These are phyloP conservation scores for Xyrichtys novacula DNA, from an alignment of 2,797 vertebrate genomes.

Conservation along the genomic window DNA sequence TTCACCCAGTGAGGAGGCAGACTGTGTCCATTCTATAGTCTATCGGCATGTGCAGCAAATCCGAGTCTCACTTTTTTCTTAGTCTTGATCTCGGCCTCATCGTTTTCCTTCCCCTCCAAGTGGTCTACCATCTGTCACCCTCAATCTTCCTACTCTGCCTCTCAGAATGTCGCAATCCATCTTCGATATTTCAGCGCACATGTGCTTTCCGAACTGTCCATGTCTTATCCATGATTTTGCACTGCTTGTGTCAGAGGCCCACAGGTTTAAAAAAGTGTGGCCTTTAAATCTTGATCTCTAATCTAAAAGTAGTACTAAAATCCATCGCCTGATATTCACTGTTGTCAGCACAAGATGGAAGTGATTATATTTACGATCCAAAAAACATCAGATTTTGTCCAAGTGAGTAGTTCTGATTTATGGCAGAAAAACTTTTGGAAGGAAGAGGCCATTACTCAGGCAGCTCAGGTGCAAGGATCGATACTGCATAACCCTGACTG, in stretches of 20 bases:
- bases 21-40: no score
- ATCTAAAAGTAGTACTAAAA: conserved; percentile 1
- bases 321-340: neutral
- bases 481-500: conserved; percentile 3
- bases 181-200: no score
- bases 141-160: no score
- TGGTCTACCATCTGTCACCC: no score
- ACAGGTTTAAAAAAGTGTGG: neutral
- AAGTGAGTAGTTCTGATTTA: neutral
- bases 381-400: neutral
- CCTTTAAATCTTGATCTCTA: neutral
- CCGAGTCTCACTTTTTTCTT: no score
- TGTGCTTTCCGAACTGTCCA: no score
- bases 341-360: neutral
- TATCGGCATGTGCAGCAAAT: no score
- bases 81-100: no score
- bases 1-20: no score
- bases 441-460: conserved; percentile 17
- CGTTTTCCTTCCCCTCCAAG: no score
- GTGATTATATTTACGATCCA: neutral
- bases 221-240: no score
- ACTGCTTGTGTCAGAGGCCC: neutral
- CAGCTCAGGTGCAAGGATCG: conserved; percentile 6
- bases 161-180: no score
- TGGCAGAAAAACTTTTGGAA: neutral